These are phyloP conservation scores for Tiphia femorata DNA, from an alignment of 2,888 invertebrate genomes.

Conservation along the genomic window DNA sequence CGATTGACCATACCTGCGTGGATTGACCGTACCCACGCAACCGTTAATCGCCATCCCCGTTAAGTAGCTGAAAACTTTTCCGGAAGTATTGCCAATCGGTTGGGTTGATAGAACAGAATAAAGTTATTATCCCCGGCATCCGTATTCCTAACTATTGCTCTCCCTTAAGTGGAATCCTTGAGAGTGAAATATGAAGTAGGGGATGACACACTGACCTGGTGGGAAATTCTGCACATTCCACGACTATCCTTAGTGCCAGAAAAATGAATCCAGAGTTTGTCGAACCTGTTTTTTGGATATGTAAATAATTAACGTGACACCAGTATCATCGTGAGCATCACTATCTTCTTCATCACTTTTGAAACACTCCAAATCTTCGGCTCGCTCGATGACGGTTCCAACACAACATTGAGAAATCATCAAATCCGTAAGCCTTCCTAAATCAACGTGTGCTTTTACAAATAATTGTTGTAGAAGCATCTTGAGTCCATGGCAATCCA, in stretches of 20 bases:
- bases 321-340: slow-evolving; percentile 85
- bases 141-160: too few species aligned
- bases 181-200: too few species aligned
- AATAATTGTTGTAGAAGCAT: slow-evolving; percentile 87
- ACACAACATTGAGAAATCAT: slow-evolving; percentile 89
- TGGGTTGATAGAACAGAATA: too few species aligned
- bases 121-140: too few species aligned
- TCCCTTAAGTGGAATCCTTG: too few species aligned
- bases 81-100: too few species aligned
- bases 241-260: not conserved
- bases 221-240: not conserved
- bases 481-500: slow-evolving; percentile 89
- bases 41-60: too few species aligned
- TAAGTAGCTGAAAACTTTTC: too few species aligned
- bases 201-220: too few species aligned
- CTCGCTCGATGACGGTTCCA: slow-evolving; percentile 91
- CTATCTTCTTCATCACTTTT: slow-evolving; percentile 77
- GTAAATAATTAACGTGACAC: slow-evolving; percentile 87
- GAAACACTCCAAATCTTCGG: slow-evolving; percentile 74
- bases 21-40: too few species aligned
- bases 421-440: slow-evolving; percentile 84
- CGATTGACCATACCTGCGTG: too few species aligned
- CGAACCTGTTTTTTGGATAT: slow-evolving; percentile 81
- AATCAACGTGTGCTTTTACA: slow-evolving; percentile 85
- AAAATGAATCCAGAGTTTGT: not conserved